Evolutionary conservation across 2,888 invertebrate genomes (phyloP).

Genomic region (Pediacus dermestoides): DNA sequence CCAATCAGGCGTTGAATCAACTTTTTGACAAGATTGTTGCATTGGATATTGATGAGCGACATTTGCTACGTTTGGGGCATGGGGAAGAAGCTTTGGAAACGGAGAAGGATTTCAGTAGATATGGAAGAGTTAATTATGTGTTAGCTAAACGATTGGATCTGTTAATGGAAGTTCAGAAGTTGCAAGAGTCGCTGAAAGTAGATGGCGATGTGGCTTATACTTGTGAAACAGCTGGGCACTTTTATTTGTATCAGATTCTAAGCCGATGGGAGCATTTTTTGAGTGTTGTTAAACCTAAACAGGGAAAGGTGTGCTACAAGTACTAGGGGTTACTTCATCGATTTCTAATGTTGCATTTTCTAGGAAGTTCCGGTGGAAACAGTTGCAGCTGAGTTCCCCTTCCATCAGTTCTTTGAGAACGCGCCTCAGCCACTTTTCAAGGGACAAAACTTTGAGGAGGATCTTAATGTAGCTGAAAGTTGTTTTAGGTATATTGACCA

Average conservation of each 20-base stretch:
- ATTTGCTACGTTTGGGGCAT: conserved; percentile 95
- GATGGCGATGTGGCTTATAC: conserved; percentile 91
- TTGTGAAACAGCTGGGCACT: conserved; percentile 98
- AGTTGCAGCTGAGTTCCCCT: conserved; percentile 84
- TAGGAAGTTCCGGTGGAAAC: conserved; percentile 52
- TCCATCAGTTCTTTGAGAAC: conserved; percentile 87
- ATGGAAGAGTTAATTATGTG: conserved; percentile 98
- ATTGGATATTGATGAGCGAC: conserved; percentile 95
- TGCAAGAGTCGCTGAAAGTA: conserved; percentile 83
- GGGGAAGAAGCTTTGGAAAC: conserved; percentile 98
- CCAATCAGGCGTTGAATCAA: conserved; percentile 98
- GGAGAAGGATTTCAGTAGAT: conserved; percentile 96
- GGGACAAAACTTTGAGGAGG: conserved; percentile 70
- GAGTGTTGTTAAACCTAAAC: conserved; percentile 56
- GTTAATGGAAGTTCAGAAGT: conserved; percentile 78
- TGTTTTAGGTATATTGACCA: conserved; percentile 93
- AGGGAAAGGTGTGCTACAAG: conserved; percentile 40
- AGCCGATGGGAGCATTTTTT: conserved; percentile 91
- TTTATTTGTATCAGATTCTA: conserved; percentile 89
- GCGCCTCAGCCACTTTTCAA: conserved; percentile 92
- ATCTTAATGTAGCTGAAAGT: conserved; percentile 84
- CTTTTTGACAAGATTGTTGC: conserved; percentile 98
- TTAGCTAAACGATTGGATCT: conserved; percentile 89
- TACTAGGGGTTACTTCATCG: conserved; percentile 12
- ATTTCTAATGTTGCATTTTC: conserved; percentile 17